Conservation (phyloP, 2,113 vertebrate species). For the Saimiri boliviensis region DNA sequence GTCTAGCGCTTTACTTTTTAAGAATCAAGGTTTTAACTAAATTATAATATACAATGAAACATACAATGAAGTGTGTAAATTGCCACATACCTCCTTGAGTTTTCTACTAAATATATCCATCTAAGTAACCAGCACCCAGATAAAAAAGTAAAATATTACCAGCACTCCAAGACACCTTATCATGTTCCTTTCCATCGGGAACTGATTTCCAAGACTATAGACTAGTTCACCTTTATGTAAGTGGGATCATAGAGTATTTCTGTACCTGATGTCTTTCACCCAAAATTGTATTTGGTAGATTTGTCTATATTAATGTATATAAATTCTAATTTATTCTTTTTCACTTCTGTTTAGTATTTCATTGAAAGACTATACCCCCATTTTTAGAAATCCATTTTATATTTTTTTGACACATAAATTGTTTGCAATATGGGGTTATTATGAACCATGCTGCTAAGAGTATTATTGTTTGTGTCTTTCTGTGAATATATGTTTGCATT, state of each 20-base stretch:
- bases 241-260: neutral
- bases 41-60: no score
- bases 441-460: neutral
- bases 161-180: no score
- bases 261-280: neutral
- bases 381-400: neutral
- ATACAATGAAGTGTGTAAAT: neutral
- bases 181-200: neutral
- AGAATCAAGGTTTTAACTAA: neutral
- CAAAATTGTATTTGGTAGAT: neutral
- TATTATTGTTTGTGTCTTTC: neutral
- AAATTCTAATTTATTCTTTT: neutral
- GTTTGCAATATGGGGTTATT: neutral
- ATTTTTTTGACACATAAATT: neutral
- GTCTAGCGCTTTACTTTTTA: neutral
- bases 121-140: neutral
- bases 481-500: neutral
- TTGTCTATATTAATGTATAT: neutral
- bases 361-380: neutral
- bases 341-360: neutral
- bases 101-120: neutral
- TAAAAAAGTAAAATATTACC: neutral
- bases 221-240: neutral
- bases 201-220: neutral
- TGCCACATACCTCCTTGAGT: neutral